Conservation (phyloP, 2,113 vertebrate species). For the Saiga tatarica region DNA sequence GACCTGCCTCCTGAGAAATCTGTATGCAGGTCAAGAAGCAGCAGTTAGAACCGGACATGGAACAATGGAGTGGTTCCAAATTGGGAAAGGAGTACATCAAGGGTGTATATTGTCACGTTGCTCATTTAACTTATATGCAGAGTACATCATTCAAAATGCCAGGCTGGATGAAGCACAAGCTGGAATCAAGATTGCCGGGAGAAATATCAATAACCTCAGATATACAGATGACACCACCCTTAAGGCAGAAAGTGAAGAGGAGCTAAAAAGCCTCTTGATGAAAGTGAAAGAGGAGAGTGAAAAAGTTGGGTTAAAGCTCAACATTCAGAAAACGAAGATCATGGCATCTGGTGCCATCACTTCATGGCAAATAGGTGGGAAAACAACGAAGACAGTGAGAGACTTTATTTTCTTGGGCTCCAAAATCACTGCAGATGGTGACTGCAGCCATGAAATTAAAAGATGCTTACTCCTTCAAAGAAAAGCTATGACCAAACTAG, state of each 20-base stretch:
- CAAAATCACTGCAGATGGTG: neutral
- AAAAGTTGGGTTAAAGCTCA: neutral
- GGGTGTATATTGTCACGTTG: neutral
- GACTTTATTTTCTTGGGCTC: neutral
- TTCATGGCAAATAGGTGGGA: neutral
- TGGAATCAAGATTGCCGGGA: neutral
- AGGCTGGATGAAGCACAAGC: neutral
- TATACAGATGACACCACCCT: neutral
- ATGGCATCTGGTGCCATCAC: neutral
- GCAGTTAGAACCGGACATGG: rapidly evolving
- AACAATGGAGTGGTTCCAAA: neutral
- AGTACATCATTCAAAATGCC: neutral
- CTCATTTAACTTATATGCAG: neutral
- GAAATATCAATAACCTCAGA: neutral
- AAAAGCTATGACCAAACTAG: neutral
- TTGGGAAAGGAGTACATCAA: neutral
- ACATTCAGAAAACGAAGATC: neutral
- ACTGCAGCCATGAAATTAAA: neutral
- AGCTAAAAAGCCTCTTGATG: neutral
- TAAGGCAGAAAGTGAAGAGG: neutral
- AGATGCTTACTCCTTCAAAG: neutral
- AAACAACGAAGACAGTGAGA: neutral
- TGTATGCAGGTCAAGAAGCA: neutral
- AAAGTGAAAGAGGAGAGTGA: neutral
- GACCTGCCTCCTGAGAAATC: neutral